Base-by-base conservation (phyloP, 2,888 invertebrate species). In the Hipparchia sbordonii region DNA sequence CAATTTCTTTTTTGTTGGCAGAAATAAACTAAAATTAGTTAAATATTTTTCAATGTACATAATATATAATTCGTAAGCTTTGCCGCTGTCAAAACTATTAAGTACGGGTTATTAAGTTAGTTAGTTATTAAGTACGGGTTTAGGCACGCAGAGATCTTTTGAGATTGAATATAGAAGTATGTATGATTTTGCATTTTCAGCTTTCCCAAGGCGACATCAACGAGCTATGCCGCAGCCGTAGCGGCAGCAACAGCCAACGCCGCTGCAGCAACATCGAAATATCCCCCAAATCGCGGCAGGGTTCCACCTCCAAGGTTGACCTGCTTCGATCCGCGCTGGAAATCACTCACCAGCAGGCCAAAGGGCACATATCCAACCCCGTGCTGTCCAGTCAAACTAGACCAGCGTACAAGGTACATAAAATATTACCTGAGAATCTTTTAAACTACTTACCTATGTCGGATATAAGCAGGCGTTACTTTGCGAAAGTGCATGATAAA, bases 281-380 rank as follows among this genome's bases (percentile, higher is more conserved):
- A 76, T 86, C 89, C 0, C 91, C 90, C 8, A 88, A 86, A 74
- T 85, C 85, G 9, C 83, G 89, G 0, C 87, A 89, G 78, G 93
- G 94, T 0, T 95, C 95, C 33, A 92, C 93, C 0, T 95, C 95
- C 1, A 95, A 95, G 82, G 95, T 96, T 46, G 96, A 96, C 84
- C 89, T 96, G 67, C 91, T 96, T 5, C 95, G 96, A 76, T 96
- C 96, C 23, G 95, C 96, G 0, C 85, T 96, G 57, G 97, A 97
- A 87, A 95, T 96, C 79, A 95, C 95, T 84, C 94, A 95, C 61
- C 90, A 90, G 33, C 90, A 92, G 60, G 94, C 91, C 74, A 94
- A 92, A 84, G 92, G 88, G 71, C 95, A 95, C 79, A 95, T 95
- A 71, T 95, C 95, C 61, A 95, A 95, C 85, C 95, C 95, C 76